Conservation (phyloP, 2,113 vertebrate species). For the Vidua chalybeata region DNA sequence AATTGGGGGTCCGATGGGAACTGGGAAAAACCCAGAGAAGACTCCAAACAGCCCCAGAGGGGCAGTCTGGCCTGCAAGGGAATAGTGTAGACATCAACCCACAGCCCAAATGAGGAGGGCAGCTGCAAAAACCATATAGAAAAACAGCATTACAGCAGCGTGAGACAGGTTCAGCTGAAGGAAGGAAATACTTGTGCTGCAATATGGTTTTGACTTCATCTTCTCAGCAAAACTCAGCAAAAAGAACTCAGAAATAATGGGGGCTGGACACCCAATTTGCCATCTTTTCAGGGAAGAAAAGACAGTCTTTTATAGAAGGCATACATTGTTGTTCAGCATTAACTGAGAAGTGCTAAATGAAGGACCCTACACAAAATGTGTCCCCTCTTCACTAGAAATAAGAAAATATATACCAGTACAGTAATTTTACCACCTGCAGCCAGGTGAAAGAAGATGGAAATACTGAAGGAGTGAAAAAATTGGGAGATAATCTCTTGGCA, state of each 20-base stretch:
- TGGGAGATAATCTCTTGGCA: not conserved
- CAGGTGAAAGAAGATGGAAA: not conserved
- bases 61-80: fast-evolving
- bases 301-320: not conserved
- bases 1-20: fast-evolving
- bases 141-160: not conserved
- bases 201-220: not conserved
- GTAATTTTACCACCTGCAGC: not conserved
- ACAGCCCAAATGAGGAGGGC: not conserved
- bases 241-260: not conserved
- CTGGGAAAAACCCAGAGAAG: not conserved
- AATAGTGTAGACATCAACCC: not conserved
- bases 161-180: not conserved
- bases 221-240: not conserved
- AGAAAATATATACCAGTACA: not conserved
- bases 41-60: not conserved
- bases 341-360: not conserved
- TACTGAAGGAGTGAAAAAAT: not conserved
- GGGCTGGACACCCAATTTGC: not conserved
- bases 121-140: not conserved
- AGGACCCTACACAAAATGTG: not conserved
- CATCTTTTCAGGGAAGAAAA: not conserved
- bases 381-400: not conserved
- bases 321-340: not conserved
- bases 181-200: not conserved